phyloP scores from a whole-genome alignment of 1,140 invertebrate genomes.

The Drosophila erecta region DNA sequence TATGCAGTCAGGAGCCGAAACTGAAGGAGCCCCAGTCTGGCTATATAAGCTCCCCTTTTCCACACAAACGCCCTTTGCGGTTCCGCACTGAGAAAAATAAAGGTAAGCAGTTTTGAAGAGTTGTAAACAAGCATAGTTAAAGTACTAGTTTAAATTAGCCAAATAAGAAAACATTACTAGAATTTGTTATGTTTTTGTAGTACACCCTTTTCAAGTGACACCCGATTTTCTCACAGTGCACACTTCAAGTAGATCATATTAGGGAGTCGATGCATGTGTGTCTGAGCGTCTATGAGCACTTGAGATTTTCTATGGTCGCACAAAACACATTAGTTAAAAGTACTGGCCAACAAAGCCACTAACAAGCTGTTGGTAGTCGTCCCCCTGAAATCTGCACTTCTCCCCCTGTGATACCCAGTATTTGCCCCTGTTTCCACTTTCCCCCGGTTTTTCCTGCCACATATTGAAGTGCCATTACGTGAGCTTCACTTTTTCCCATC shows the following conservation, averaged over 20 bases:
- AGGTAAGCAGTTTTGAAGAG: neutral
- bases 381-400: neutral
- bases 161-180: too few relatives aligned
- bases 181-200: too few relatives aligned
- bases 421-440: constrained; percentile 3
- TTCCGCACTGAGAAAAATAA: constrained; percentile 53
- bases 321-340: constrained; percentile 83
- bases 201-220: neutral
- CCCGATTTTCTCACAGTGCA: constrained; percentile 14
- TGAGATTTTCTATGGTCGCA: constrained; percentile 79
- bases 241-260: constrained; percentile 36
- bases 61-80: constrained; percentile 48
- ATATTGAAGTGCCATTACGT: constrained; percentile 68
- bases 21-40: constrained; percentile 51
- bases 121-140: neutral
- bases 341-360: constrained; percentile 83
- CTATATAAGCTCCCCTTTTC: constrained; percentile 16
- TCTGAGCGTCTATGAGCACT: constrained; percentile 55
- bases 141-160: neutral
- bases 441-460: constrained; percentile 9
- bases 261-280: constrained; percentile 27
- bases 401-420: constrained; percentile 3
- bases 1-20: constrained; percentile 56
- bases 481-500: constrained; percentile 53
- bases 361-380: constrained; percentile 74